Percentiles rank a stretch among this genome's conserved stretches.
phyloP scores from a whole-genome alignment of 2,113 vertebrate genomes.

The Pontoporia blainvillei region DNA sequence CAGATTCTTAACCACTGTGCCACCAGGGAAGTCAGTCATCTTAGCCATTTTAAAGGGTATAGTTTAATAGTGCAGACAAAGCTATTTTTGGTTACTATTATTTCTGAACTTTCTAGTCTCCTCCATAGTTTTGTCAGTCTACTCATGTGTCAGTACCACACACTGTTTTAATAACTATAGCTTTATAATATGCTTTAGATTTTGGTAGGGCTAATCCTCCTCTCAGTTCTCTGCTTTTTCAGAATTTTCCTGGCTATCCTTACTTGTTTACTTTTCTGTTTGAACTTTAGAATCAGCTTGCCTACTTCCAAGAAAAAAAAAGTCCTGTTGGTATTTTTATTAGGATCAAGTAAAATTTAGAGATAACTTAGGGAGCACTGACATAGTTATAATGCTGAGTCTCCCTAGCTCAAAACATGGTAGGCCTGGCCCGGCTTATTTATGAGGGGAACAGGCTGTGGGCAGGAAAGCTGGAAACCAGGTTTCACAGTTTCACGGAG shows the following conservation, averaged over 20 bases:
- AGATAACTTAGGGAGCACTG: not conserved
- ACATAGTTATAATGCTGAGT: not conserved
- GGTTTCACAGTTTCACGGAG: not conserved
- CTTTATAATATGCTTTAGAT: not conserved
- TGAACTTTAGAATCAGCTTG: constrained; percentile 9
- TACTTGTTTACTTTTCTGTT: not conserved
- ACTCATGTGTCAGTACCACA: accelerated
- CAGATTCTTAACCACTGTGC: too few species aligned
- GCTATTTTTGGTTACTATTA: not conserved
- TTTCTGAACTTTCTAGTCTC: not conserved
- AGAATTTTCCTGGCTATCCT: not conserved
- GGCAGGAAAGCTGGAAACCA: not conserved
- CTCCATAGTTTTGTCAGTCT: not conserved
- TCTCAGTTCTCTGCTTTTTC: not conserved
- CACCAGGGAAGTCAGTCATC: not conserved
- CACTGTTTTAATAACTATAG: not conserved
- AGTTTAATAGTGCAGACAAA: not conserved
- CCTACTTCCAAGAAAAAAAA: not conserved
- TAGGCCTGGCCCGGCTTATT: not conserved
- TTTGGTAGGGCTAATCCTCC: not conserved
- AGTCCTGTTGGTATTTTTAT: not conserved
- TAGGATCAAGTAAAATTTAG: not conserved
- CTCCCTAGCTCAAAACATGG: not conserved
- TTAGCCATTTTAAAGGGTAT: not conserved
- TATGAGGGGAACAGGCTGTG: not conserved